phyloP scores from a whole-genome alignment of 2,888 invertebrate species.

The Napeogenes inachia region DNA sequence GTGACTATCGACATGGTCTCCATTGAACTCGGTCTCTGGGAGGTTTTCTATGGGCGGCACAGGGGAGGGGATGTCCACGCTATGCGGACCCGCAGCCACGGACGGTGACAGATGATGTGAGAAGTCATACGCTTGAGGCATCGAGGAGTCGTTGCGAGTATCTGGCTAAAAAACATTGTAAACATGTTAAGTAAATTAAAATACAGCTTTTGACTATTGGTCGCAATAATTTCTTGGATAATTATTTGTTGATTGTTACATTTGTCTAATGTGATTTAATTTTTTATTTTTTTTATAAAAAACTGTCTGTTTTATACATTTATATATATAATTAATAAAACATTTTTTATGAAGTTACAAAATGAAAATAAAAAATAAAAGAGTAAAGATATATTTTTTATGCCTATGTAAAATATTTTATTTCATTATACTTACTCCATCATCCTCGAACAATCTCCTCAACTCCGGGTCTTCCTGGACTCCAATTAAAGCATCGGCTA shows the following conservation, averaged over 20 bases:
- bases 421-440: conserved; percentile 77
- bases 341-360: no score
- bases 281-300: no score
- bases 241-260: neutral
- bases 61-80: conserved; percentile 68
- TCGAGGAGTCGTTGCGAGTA: conserved; percentile 79
- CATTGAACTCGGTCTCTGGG: conserved; percentile 42
- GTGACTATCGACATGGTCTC: conserved; percentile 44
- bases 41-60: conserved; percentile 61
- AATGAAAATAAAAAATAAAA: no score
- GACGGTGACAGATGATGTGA: conserved; percentile 70
- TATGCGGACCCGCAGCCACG: conserved; percentile 58
- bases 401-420: neutral
- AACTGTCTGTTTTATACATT: no score
- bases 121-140: conserved; percentile 74
- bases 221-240: neutral
- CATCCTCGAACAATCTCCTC: conserved; percentile 86
- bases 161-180: conserved; percentile 57
- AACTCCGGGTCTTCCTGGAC: conserved; percentile 86
- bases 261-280: neutral
- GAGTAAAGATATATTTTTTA: no score
- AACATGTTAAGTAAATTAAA: conserved; percentile 25
- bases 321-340: no score
- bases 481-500: conserved; percentile 88
- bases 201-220: neutral